Evolutionary conservation across 2,797 vertebrate genomes (phyloP).

Genomic region (Alexandromys oeconomus): DNA sequence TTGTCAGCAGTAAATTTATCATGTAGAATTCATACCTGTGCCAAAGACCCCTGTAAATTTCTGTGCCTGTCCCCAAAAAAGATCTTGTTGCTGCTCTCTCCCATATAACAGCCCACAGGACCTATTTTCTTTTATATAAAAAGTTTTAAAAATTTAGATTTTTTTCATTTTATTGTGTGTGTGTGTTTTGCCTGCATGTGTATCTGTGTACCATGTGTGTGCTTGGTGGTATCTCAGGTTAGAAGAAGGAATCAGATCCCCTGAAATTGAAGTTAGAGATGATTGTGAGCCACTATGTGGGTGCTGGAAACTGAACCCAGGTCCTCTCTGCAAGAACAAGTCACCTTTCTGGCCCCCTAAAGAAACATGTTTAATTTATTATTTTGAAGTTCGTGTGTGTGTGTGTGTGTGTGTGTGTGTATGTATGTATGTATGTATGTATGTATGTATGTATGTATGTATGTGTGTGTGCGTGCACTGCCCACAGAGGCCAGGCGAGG

Average conservation of each 20-base stretch:
- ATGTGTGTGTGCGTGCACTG: neutral
- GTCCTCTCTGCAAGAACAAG: neutral
- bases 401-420: neutral
- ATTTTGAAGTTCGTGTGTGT: neutral
- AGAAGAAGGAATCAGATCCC: neutral
- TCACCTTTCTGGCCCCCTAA: neutral
- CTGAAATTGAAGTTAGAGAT: neutral
- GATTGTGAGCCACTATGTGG: neutral
- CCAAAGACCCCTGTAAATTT: constrained; percentile 21
- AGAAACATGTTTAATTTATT: neutral
- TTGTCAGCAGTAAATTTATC: constrained; percentile 50
- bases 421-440: neutral
- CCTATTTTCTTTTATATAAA: constrained; percentile 24
- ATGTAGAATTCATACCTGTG: constrained; percentile 48
- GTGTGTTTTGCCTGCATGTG: neutral
- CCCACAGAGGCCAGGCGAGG: neutral
- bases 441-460: too few species aligned
- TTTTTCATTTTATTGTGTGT: neutral
- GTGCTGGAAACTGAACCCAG: neutral
- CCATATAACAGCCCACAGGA: neutral
- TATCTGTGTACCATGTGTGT: neutral
- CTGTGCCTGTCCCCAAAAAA: too few species aligned
- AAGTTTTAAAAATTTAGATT: neutral
- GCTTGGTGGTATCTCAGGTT: neutral
- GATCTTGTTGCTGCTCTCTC: neutral